A percentile compares a stretch with the other conserved stretches of the same genome.
phyloP scores from a whole-genome alignment of 2,888 invertebrate genomes.

The Vanessa cardui region DNA sequence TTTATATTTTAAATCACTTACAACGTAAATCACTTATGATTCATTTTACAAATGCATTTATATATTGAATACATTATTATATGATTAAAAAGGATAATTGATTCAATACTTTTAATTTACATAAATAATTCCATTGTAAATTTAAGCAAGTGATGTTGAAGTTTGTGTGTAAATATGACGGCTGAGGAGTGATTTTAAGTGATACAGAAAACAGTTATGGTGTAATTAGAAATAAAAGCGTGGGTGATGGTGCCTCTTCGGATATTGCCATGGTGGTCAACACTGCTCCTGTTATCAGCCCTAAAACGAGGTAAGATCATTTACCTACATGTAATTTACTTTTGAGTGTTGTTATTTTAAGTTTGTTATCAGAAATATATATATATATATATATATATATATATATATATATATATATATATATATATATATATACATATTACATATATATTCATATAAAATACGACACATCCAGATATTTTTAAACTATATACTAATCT shows the following conservation, averaged over 20 bases:
- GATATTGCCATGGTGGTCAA: constrained; percentile 53
- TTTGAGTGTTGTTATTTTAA: neutral
- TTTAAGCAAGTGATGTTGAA: neutral
- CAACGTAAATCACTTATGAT: no score
- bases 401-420: no score
- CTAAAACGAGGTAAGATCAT: constrained; percentile 59
- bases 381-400: no score
- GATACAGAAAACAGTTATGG: constrained; percentile 50
- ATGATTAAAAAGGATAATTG: neutral
- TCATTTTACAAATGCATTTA: no score
- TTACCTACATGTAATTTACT: neutral
- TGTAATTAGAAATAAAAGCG: constrained; percentile 50
- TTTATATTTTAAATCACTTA: no score
- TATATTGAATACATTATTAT: no score
- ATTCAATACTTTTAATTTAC: neutral
- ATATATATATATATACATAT: no score
- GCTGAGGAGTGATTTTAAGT: constrained; percentile 14
- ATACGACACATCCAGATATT: no score
- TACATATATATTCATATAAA: no score
- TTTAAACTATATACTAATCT: no score
- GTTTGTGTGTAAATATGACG: constrained; percentile 7
- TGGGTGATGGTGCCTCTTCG: constrained; percentile 64
- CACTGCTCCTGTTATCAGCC: constrained; percentile 51
- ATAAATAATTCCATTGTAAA: neutral
- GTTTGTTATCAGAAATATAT: neutral